A percentile compares a stretch with the other conserved stretches of the same genome.
These are phyloP conservation scores for Karalla daura DNA, from an alignment of 2,797 vertebrate species.

Conservation along the genomic window DNA sequence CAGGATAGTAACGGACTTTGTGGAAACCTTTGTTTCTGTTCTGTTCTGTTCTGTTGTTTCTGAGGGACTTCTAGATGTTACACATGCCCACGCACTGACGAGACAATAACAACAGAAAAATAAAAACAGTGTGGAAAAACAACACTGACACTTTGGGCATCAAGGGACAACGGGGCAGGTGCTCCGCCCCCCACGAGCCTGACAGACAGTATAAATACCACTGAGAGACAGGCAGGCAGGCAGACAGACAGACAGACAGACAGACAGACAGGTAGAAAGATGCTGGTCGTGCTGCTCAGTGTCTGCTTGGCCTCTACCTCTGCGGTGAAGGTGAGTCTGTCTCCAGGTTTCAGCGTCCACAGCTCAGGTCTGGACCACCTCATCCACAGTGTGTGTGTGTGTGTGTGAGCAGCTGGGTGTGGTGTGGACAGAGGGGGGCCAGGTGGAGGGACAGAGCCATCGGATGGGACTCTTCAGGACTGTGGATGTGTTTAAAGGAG, in stretches of 20 bases:
- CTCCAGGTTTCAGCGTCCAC: too few species aligned
- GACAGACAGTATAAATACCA: constrained; percentile 32
- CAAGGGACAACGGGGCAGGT: too few species aligned
- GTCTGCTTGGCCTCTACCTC: constrained; percentile 30
- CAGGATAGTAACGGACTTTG: too few species aligned
- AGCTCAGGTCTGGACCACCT: too few species aligned
- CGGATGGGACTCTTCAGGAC: constrained; percentile 73
- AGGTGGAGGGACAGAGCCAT: constrained; percentile 84
- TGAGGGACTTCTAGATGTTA: too few species aligned
- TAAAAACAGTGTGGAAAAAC: too few species aligned
- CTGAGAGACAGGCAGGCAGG: neutral
- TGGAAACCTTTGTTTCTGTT: too few species aligned
- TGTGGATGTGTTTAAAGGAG: constrained; percentile 88
- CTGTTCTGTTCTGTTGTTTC: too few species aligned
- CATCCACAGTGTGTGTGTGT: neutral
- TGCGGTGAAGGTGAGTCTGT: constrained; percentile 50
- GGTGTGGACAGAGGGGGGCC: constrained; percentile 87
- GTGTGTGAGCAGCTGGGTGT: constrained; percentile 82
- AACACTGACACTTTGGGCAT: too few species aligned
- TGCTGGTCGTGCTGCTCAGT: constrained; percentile 25
- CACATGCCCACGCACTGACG: too few species aligned
- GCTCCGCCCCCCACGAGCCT: too few species aligned
- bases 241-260: neutral
- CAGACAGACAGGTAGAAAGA: neutral
- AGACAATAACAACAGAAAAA: too few species aligned